phyloP scores from a whole-genome alignment of 2,888 invertebrate genomes.

The Thymelicus acteon region DNA sequence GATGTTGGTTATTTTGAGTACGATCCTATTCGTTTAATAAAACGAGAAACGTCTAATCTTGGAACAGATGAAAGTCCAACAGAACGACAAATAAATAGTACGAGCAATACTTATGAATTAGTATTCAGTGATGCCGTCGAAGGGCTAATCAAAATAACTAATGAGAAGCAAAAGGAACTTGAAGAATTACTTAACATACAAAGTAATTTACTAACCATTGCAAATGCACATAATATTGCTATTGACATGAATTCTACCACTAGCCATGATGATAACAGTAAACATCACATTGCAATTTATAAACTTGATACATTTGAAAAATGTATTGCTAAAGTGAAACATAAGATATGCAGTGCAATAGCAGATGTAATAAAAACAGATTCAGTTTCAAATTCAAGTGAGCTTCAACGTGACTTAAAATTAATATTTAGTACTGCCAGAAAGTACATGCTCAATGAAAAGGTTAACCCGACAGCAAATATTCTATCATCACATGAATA shows the following conservation, averaged over 20 bases:
- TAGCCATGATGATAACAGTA: not conserved
- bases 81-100: not conserved
- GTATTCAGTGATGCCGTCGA: constrained; percentile 28
- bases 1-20: constrained; percentile 37
- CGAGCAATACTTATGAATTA: constrained; percentile 1
- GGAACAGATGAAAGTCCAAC: constrained; percentile 20
- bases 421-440: constrained; percentile 56
- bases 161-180: constrained; percentile 60
- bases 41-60: constrained; percentile 53
- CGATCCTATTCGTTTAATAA: constrained; percentile 53
- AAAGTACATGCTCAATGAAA: constrained; percentile 50
- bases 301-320: constrained; percentile 43
- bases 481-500: constrained; percentile 32
- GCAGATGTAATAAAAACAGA: constrained; percentile 57
- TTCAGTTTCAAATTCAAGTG: constrained; percentile 44
- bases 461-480: constrained; percentile 49
- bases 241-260: constrained; percentile 6
- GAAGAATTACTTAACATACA: constrained; percentile 55
- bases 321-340: constrained; percentile 59
- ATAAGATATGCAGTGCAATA: constrained; percentile 62
- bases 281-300: constrained; percentile 27
- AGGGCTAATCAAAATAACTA: constrained; percentile 58
- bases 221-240: constrained; percentile 16
- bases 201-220: constrained; percentile 48
- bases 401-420: constrained; percentile 55